Percentiles rank a stretch among this genome's conserved stretches.
Conservation (phyloP, 2,888 invertebrate genomes). For the Cecidostiba fungosa region DNA sequence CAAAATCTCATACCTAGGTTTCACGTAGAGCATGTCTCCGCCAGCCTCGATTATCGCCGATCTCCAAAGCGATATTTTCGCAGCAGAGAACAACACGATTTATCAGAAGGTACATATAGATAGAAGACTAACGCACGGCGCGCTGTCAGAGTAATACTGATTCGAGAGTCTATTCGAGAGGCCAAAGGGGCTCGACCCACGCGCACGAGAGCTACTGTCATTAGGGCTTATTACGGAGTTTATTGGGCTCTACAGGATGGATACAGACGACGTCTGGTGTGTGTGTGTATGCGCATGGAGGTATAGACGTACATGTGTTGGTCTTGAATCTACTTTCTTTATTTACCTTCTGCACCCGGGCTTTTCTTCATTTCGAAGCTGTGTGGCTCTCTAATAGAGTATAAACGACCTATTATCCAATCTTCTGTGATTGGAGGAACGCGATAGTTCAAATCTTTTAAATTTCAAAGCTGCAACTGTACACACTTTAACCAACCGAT, state of each 20-base stretch:
- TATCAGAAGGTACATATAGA: background rate
- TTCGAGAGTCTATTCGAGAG: conserved; percentile 59
- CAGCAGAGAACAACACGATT: background rate
- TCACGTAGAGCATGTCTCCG: conserved; percentile 59
- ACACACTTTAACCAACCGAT: background rate
- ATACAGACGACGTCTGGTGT: background rate
- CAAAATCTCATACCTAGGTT: conserved; percentile 52
- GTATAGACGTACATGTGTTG: background rate
- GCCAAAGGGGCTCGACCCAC: conserved; percentile 61
- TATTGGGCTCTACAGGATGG: conserved; percentile 55
- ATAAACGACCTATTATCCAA: background rate
- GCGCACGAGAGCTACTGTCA: conserved; percentile 49
- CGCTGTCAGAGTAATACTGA: conserved; percentile 60
- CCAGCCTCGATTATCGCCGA: background rate
- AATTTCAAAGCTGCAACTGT: too few relatives aligned
- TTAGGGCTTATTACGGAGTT: conserved; percentile 63
- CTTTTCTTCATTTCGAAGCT: background rate
- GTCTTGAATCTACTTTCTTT: conserved; percentile 6
- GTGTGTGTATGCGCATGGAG: background rate
- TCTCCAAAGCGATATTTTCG: background rate
- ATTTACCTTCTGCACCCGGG: background rate
- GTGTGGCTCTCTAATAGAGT: background rate
- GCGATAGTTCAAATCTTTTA: background rate
- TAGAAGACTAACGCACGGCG: background rate
- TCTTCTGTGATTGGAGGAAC: background rate